phyloP scores from a whole-genome alignment of 2,113 vertebrate species.

The Corythoichthys intestinalis region DNA sequence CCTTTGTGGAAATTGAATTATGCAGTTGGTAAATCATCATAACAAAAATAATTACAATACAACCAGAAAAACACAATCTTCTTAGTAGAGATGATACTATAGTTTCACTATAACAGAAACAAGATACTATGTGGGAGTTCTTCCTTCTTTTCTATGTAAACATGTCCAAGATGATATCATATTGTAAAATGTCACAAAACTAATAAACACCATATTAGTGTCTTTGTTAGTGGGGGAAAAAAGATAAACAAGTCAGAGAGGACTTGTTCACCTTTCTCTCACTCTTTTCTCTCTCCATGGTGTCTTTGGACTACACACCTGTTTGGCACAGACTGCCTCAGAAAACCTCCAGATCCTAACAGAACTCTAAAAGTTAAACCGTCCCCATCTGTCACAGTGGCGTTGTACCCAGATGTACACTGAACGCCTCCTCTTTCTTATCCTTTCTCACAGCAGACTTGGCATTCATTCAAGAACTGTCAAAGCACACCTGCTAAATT shows the following conservation, averaged over 20 bases:
- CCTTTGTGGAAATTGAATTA: not conserved
- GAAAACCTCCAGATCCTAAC: slow-evolving; percentile 75
- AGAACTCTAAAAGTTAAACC: slow-evolving; percentile 80
- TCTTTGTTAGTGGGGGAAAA: slow-evolving; percentile 25
- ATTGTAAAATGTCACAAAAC: not conserved
- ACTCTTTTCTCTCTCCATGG: slow-evolving; percentile 44
- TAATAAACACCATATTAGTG: not conserved
- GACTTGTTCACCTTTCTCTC: slow-evolving; percentile 54
- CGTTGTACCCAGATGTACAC: slow-evolving; percentile 69
- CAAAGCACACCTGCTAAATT: slow-evolving; percentile 79
- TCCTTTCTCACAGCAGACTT: slow-evolving; percentile 65
- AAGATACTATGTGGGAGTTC: not conserved
- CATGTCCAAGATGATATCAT: not conserved
- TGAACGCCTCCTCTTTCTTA: slow-evolving; percentile 61
- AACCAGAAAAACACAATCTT: not conserved
- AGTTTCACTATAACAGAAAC: not conserved
- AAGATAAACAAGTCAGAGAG: slow-evolving; percentile 53
- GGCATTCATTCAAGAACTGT: slow-evolving; percentile 76
- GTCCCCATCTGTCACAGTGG: slow-evolving; percentile 75
- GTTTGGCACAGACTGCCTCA: slow-evolving; percentile 69
- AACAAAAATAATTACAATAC: not conserved
- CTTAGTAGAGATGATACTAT: not conserved
- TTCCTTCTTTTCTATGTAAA: not conserved
- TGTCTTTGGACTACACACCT: slow-evolving; percentile 72
- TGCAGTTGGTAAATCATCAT: not conserved